Evolutionary conservation across 2,113 vertebrate species (phyloP), one percentile per base, ranked within the genome.

Genomic region (Climacteris rufus): DNA sequence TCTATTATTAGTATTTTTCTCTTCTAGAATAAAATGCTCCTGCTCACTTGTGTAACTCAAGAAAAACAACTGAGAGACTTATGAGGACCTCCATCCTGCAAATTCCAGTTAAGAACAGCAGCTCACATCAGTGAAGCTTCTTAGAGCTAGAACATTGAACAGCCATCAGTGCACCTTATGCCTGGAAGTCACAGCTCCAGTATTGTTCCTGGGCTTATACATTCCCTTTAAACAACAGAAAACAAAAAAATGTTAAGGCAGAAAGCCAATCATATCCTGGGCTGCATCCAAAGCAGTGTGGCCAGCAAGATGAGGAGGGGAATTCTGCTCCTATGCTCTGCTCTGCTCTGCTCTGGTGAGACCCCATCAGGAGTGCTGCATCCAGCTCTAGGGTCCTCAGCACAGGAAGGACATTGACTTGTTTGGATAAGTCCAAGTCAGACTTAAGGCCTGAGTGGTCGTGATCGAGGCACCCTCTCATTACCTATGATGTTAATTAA

Each of bases 241-340:
- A 68, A 79, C 8, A 13, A 66, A 40, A 88, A 66, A 83, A 45
- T 8, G 7, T 60, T 45, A 49, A 54, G n/a, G 35, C 18, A 3
- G 30, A 45, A 60, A 60, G 33, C 16, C 13, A 66, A 6, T 59
- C 28, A 16, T 20, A 53, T 45, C n/a, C 37, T 45, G 60, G 13
- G 37, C 19, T 59, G 23, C 45, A 82, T 7, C 66, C 63, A 31
- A 80, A 56, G 13, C 9, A n/a, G 28, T 1, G 1, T n/a, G 37
- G 15, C 19, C 0, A 0, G 39, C 37, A 66, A 23, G 28, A 9
- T 0, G 1, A 33, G 45, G 52, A 39, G 60, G 13, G 6, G 6
- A 6, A 52, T 35, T 44, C 44, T 66, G 10, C 13, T 18, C 15
- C n/a, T n/a, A n/a, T n/a, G n/a, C n/a, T n/a, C n/a, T n/a, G n/a